A percentile compares a stretch with the other conserved stretches of the same genome.
These are phyloP conservation scores for Belgica antarctica DNA, from an alignment of 2,888 invertebrate species.

Conservation along the genomic window DNA sequence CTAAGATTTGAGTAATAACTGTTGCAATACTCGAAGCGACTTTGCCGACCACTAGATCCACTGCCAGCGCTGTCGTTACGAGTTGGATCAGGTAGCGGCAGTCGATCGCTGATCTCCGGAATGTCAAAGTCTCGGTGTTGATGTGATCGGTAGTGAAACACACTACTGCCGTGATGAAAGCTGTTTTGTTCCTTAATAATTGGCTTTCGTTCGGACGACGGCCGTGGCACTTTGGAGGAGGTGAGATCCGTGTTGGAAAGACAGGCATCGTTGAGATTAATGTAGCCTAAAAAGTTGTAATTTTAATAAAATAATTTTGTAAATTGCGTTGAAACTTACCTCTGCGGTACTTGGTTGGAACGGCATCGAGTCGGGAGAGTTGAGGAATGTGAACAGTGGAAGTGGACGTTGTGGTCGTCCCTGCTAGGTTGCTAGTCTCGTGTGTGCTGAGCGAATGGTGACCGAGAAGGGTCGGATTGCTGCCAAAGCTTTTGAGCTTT, in stretches of 20 bases:
- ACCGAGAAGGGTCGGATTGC: slow-evolving; percentile 47
- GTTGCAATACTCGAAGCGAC: slow-evolving; percentile 34
- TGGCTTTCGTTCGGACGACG: slow-evolving; percentile 5
- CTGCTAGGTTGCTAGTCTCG: slow-evolving; percentile 45
- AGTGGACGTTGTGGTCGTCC: slow-evolving; percentile 21
- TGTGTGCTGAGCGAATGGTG: slow-evolving; percentile 39
- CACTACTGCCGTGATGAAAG: slow-evolving; percentile 27
- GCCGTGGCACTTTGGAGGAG: slow-evolving; percentile 25
- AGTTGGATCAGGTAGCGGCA: neutral
- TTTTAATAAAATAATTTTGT: slow-evolving; percentile 11
- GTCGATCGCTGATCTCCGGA: neutral
- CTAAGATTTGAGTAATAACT: slow-evolving; percentile 34
- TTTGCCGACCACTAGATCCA: slow-evolving; percentile 32
- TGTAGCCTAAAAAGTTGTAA: slow-evolving; percentile 45
- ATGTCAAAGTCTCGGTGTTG: neutral
- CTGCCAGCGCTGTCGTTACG: slow-evolving; percentile 21
- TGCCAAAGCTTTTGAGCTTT: slow-evolving; percentile 45
- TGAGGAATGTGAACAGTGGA: slow-evolving; percentile 39
- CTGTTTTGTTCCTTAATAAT: slow-evolving; percentile 1
- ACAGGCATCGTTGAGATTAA: slow-evolving; percentile 47
- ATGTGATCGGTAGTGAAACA: slow-evolving; percentile 20
- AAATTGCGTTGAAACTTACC: neutral
- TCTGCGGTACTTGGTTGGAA: slow-evolving; percentile 47
- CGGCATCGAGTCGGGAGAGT: slow-evolving; percentile 46
- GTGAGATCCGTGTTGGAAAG: slow-evolving; percentile 45